Evolutionary conservation across 1,140 invertebrate genomes (phyloP), one percentile per base, ranked within the genome.

Genomic region (Bilobella aurantiaca): DNA sequence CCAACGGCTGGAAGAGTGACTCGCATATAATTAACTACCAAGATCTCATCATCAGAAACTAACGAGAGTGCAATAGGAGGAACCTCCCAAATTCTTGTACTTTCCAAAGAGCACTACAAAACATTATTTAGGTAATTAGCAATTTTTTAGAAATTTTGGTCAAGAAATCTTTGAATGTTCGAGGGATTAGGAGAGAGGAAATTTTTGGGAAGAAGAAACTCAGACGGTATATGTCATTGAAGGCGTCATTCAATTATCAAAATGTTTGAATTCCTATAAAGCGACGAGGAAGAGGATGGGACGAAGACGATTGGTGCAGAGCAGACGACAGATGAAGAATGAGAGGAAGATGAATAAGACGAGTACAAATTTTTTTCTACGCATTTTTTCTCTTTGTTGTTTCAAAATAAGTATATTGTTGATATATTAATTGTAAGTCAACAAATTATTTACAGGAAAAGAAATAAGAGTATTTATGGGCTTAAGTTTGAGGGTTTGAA

Each of bases 21-120:
- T 42, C n/a, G n/a, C n/a, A n/a, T n/a, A n/a, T n/a, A n/a, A 42
- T 42, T n/a, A n/a, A 12, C 37, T 42, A 8, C 37, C 37, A 42
- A 42, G 49, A 53, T 53, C 49, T 53, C 49, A 53, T 12, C 49
- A 53, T 5, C 21, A 8, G 25, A 12, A 53, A 8, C 23, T 23
- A 53, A 53, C 49, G 23, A 53, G n/a, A n/a, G 49, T 53, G 49
- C 49, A 53, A 53, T 53, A 53, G 49, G 49, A 53, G 3, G 12
- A 53, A 23, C 49, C 37, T 53, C 49, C 49, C 49, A 23, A 53
- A 53, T 53, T 53, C 49, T 53, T 53, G 49, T 53, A 53, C 23
- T 53, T 53, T 23, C 49, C 49, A 53, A 53, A 53, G 49, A 53
- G 21, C 8, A 53, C 8, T 42, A 42, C 37, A 42, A 42, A 42